These are phyloP conservation scores for Osmerus eperlanus DNA, from an alignment of 2,113 vertebrate species.

Conservation along the genomic window DNA sequence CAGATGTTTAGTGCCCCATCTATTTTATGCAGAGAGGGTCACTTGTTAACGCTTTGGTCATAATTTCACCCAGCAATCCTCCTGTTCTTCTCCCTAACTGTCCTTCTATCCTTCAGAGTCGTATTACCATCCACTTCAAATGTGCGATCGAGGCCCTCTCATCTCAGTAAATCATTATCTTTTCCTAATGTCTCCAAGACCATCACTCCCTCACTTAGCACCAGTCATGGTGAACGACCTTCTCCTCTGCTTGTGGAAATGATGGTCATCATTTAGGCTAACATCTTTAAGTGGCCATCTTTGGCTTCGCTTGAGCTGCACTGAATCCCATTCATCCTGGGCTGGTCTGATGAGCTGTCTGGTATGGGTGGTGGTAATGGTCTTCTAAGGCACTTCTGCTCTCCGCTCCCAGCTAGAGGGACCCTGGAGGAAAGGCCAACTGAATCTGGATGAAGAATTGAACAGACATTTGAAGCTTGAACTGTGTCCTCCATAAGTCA, in stretches of 20 bases:
- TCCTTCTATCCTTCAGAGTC: not conserved
- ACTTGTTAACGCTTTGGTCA: too few species aligned
- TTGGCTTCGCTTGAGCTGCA: conserved; percentile 8
- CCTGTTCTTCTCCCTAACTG: too few species aligned
- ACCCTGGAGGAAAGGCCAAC: conserved; percentile 40
- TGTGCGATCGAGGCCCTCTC: not conserved
- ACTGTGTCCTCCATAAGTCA: conserved; percentile 19
- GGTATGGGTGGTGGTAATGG: conserved; percentile 33
- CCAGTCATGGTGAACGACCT: conserved; percentile 6
- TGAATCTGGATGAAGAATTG: conserved; percentile 39
- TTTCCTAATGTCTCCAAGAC: not conserved
- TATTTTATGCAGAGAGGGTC: too few species aligned
- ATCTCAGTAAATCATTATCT: conserved; percentile 8
- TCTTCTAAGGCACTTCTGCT: conserved; percentile 23
- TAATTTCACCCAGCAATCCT: too few species aligned
- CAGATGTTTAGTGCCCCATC: too few species aligned
- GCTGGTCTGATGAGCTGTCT: conserved; percentile 33
- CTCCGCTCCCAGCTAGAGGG: conserved; percentile 12
- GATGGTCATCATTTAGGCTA: conserved; percentile 36
- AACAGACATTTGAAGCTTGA: conserved; percentile 39
- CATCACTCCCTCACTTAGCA: conserved; percentile 10
- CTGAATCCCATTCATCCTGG: conserved; percentile 40
- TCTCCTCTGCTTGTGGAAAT: conserved; percentile 21
- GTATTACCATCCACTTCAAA: not conserved
- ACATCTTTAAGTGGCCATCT: conserved; percentile 42